A percentile compares a stretch with the other conserved stretches of the same genome.
Evolutionary conservation across 2,113 vertebrate genomes (phyloP).

Genomic region (Thryonomys swinderianus): DNA sequence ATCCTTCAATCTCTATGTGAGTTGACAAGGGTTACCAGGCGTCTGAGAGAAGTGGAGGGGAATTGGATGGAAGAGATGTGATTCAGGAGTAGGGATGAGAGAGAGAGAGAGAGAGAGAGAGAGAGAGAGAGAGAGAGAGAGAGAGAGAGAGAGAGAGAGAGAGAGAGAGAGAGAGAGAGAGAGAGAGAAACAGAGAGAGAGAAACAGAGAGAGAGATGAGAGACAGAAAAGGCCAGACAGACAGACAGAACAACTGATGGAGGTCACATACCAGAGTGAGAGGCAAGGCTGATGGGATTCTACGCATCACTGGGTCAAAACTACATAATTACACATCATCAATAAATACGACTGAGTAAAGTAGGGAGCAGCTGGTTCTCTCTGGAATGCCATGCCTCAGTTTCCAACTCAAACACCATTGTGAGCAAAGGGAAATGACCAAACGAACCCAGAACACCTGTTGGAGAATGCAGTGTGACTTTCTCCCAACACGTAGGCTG

Average conservation of each 20-base stretch:
- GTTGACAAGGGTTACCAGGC: background rate
- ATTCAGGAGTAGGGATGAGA: background rate
- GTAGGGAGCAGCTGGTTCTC: background rate
- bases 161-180: rapidly evolving
- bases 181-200: background rate
- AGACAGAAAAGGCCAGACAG: background rate
- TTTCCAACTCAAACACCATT: background rate
- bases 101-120: rapidly evolving
- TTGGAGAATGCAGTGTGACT: background rate
- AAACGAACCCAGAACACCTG: background rate
- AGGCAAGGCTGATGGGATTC: background rate
- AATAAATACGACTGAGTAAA: background rate
- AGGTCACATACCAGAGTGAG: background rate
- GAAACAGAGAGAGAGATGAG: background rate
- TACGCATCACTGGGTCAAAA: background rate
- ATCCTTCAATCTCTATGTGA: background rate
- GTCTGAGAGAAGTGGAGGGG: background rate
- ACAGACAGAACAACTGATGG: background rate
- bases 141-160: too few relatives aligned
- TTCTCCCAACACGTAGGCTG: background rate
- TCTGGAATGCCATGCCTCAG: background rate
- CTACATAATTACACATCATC: background rate
- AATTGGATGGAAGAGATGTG: background rate
- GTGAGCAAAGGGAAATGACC: background rate
- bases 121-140: rapidly evolving